These are phyloP conservation scores for Mesorhabditis belari DNA, from an alignment of 2,888 invertebrate species.

Conservation along the genomic window DNA sequence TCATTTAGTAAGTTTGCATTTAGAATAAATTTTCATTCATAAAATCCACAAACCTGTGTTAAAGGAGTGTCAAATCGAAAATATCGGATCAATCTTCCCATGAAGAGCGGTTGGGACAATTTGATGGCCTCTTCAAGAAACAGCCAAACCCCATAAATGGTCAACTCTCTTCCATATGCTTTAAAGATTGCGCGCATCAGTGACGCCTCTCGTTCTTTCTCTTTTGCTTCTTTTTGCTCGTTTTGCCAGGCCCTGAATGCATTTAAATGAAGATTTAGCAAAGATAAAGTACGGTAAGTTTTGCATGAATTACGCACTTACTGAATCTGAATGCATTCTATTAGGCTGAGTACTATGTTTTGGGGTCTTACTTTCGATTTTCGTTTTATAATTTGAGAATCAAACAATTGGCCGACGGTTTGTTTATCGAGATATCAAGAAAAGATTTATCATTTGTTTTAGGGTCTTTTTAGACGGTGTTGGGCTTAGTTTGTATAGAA, in stretches of 20 bases:
- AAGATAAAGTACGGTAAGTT: too few species aligned
- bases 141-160: neutral
- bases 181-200: neutral
- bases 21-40: neutral
- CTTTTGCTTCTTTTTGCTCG: neutral
- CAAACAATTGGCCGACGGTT: too few species aligned
- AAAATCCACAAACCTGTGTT: constrained; percentile 7
- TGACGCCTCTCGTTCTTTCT: neutral
- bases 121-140: constrained; percentile 9
- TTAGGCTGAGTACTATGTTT: too few species aligned
- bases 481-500: too few species aligned
- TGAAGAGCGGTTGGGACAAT: constrained; percentile 55
- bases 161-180: neutral
- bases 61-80: constrained; percentile 52
- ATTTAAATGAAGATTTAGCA: neutral
- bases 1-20: neutral
- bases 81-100: constrained; percentile 56
- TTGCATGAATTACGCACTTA: too few species aligned
- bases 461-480: too few species aligned
- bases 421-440: too few species aligned
- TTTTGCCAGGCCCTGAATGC: neutral
- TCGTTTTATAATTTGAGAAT: too few species aligned
- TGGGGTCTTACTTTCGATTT: too few species aligned
- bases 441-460: too few species aligned
- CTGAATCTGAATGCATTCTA: too few species aligned